A percentile compares a stretch with the other conserved stretches of the same genome.
These are phyloP conservation scores for Metopia argyrocephala DNA, from an alignment of 2,888 invertebrate species.

Conservation along the genomic window DNA sequence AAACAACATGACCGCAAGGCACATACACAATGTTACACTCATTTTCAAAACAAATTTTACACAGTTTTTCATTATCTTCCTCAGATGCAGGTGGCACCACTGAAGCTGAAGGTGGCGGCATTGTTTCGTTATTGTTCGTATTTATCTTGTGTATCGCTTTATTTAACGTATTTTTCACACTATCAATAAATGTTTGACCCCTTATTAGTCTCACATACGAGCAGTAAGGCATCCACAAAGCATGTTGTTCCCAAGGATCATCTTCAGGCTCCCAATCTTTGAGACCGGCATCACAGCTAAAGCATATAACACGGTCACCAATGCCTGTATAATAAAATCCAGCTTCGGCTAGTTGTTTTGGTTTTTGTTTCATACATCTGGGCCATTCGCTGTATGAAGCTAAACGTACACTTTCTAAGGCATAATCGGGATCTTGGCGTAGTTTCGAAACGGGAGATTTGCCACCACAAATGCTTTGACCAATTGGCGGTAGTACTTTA, in stretches of 20 bases:
- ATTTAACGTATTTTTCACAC: conserved; percentile 67
- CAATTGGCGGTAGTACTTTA: conserved; percentile 74
- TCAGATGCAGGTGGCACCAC: conserved; percentile 11
- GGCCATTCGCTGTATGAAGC: conserved; percentile 90
- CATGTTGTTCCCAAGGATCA: conserved; percentile 96
- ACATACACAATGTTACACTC: conserved; percentile 94
- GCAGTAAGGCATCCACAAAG: conserved; percentile 91
- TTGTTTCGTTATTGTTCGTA: conserved; percentile 14
- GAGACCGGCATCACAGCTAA: conserved; percentile 94
- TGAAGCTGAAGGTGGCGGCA: too few relatives aligned
- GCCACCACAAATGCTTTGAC: conserved; percentile 79
- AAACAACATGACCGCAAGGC: conserved; percentile 96
- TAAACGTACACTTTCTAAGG: conserved; percentile 84
- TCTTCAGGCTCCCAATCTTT: conserved; percentile 95
- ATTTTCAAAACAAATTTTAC: conserved; percentile 94
- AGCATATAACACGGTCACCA: conserved; percentile 94
- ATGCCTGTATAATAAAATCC: conserved; percentile 95
- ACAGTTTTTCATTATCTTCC: conserved; percentile 83
- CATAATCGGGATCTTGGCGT: conserved; percentile 80
- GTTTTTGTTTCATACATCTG: conserved; percentile 87
- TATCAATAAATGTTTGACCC: conserved; percentile 87
- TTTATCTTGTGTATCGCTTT: neutral
- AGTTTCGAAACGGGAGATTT: conserved; percentile 66
- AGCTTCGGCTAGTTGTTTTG: conserved; percentile 89
- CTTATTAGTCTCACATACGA: conserved; percentile 88